Evolutionary conservation across 2,113 vertebrate genomes (phyloP).

Genomic region (Bambusicola thoracicus): DNA sequence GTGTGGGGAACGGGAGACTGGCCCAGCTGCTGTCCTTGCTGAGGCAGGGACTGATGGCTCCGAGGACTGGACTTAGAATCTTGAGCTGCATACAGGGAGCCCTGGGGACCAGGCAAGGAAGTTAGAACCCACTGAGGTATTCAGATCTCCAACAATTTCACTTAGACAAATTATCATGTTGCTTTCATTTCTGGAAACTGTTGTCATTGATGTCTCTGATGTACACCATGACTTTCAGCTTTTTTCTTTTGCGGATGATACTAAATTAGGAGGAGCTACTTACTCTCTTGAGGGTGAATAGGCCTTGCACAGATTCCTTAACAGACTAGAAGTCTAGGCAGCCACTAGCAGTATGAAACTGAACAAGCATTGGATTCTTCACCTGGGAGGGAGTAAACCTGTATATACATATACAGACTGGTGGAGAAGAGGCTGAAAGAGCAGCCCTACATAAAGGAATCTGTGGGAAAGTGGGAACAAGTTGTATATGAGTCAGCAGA

Average conservation of each 20-base stretch:
- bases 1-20: background rate
- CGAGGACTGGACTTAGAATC: fast-evolving
- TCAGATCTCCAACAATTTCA: background rate
- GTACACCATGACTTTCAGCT: background rate
- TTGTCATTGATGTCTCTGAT: background rate
- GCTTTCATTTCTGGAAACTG: background rate
- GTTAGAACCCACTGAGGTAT: background rate
- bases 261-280: background rate
- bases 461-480: background rate
- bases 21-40: background rate
- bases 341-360: background rate
- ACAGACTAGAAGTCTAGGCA: background rate
- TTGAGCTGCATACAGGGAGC: background rate
- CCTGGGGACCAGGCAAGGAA: background rate
- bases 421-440: background rate
- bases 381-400: background rate
- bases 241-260: background rate
- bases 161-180: background rate
- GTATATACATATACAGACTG: background rate
- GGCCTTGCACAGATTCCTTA: background rate
- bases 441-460: background rate
- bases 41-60: background rate
- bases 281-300: too few species aligned
- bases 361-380: background rate
- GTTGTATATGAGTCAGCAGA: background rate